A percentile compares a stretch with the other conserved stretches of the same genome.
These are phyloP conservation scores for Masticophis lateralis DNA, from an alignment of 2,797 vertebrate species.

Conservation along the genomic window DNA sequence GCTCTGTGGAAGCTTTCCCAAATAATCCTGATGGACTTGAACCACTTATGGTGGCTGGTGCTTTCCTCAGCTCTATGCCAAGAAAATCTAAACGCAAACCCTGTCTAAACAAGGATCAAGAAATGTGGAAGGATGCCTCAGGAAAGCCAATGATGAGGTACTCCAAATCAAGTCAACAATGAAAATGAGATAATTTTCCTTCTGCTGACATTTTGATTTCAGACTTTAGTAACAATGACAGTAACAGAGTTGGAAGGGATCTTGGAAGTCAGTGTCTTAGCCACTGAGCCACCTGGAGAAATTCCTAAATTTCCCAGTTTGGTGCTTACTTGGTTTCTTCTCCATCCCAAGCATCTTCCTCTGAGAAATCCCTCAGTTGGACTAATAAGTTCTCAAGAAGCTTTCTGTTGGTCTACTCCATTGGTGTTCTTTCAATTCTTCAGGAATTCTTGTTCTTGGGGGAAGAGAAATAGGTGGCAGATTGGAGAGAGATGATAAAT, in stretches of 20 bases:
- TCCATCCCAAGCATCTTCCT: neutral
- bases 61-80: neutral
- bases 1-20: neutral
- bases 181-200: neutral
- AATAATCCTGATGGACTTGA: neutral
- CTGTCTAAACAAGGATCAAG: neutral
- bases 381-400: neutral
- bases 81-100: neutral
- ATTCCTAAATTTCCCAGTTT: neutral
- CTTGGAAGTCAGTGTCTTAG: too few species aligned
- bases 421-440: neutral
- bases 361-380: neutral
- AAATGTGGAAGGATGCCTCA: neutral
- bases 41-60: neutral
- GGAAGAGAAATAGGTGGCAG: neutral
- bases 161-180: neutral
- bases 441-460: rapidly evolving
- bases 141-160: neutral
- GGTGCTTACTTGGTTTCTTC: neutral
- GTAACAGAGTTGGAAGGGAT: too few species aligned
- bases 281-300: too few species aligned
- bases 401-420: rapidly evolving
- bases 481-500: neutral
- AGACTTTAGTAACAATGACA: neutral
- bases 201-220: neutral